Evolutionary conservation across 1,140 invertebrate genomes (phyloP).

Genomic region (Tenebrio molitor): DNA sequence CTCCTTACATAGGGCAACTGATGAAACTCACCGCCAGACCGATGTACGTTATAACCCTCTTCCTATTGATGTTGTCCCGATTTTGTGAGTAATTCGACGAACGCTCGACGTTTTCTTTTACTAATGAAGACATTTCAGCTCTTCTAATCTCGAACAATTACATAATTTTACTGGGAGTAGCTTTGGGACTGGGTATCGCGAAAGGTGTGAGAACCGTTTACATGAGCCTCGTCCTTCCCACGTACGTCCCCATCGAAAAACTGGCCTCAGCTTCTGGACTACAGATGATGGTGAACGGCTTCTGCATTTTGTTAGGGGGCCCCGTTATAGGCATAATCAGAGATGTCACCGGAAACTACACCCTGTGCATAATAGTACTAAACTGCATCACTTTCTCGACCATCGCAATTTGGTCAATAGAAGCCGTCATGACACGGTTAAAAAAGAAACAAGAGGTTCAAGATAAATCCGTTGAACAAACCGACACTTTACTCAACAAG

Average conservation of each 20-base stretch:
- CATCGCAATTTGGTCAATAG: constrained; percentile 1
- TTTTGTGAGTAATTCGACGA: constrained; percentile 68
- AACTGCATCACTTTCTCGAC: constrained; percentile 8
- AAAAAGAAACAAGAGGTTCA: neutral
- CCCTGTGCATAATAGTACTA: constrained; percentile 6
- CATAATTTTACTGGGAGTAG: constrained; percentile 61
- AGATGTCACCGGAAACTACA: constrained; percentile 6
- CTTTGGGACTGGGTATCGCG: constrained; percentile 73
- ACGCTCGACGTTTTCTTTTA: too few relatives aligned
- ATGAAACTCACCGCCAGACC: constrained; percentile 62
- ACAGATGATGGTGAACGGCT: constrained; percentile 73
- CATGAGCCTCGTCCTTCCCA: constrained; percentile 76
- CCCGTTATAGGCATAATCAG: constrained; percentile 55
- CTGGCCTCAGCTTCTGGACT: constrained; percentile 75
- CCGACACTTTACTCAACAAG: constrained; percentile 13
- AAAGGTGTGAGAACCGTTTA: constrained; percentile 78
- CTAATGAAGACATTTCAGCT: constrained; percentile 45
- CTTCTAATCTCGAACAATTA: constrained; percentile 49
- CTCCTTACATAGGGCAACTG: constrained; percentile 72
- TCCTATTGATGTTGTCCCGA: constrained; percentile 61
- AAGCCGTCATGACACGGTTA: neutral
- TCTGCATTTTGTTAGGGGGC: constrained; percentile 58
- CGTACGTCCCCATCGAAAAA: constrained; percentile 74
- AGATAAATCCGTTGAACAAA: neutral
- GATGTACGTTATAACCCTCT: constrained; percentile 64